Evolutionary conservation across 2,797 vertebrate species (phyloP), one percentile per base, ranked within the genome.

Genomic region (Paratrypauchen microcephalus): DNA sequence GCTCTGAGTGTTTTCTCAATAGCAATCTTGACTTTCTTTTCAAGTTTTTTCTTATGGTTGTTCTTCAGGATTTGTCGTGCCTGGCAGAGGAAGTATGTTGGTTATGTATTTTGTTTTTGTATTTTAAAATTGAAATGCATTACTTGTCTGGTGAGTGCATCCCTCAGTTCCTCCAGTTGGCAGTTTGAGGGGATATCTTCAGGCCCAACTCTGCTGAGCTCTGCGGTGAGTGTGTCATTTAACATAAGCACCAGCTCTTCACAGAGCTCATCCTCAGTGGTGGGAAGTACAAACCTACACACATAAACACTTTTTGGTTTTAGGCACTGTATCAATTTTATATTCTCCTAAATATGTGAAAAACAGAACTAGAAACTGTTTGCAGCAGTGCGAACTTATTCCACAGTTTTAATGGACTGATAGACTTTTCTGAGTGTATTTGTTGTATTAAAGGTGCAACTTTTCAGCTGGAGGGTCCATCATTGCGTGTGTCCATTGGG

Each of bases 1-100:
- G 92, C 93, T 12, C 79, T 83, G 21, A 95, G 90, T 6, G 94
- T 95, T 86, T 92, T 93, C 63, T 93, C 89, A 16, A 95, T 93
- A 41, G 92, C 92, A 41, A 77, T 71, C 69, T 83, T 91, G 13
- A 93, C 88, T 61, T 83, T 86, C 11, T 78, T 85, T 50, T 93
- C 84, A 36, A 93, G 81, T 52, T 19, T 84, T 36, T 79, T 83
- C 71, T 85, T 72, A 4, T 66, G 77, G 76, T 78, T 92, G 30
- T 65, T 89, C 77, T 91, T 93, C 2, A 95, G 88, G 74, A 84
- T 91, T 45, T 88, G 90, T 2, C 92, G 86, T 52, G 92, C 89
- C 57, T 92, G 50, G 24, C 15, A 63, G 2, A 77, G 2, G 32
- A 57, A 81, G 23, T 66, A 57, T 73, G 60, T 63, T 16, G 65